phyloP scores from a whole-genome alignment of 37 sponge, comb jelly and placozoan genomes.

The Lycopodina hypogea region DNA sequence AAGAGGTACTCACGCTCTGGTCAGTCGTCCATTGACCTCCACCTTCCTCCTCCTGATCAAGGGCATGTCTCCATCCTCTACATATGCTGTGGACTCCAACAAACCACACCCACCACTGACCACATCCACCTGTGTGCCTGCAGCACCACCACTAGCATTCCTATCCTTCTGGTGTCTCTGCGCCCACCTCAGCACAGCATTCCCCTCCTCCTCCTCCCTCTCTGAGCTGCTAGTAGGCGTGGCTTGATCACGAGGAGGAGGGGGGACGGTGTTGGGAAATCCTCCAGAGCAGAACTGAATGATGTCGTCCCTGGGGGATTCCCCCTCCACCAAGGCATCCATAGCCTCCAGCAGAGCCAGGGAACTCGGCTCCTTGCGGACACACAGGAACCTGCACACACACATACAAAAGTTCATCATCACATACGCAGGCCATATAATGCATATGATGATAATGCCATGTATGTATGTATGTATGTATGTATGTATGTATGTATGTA shows the following conservation, averaged over 20 bases:
- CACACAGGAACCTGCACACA: conserved; percentile 49
- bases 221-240: too few species aligned
- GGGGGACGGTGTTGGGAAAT: conserved; percentile 13
- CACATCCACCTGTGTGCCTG: too few species aligned
- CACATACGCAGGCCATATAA: neutral
- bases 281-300: conserved; percentile 56
- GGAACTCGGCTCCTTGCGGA: conserved; percentile 26
- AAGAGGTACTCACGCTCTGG: conserved; percentile 34
- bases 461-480: neutral
- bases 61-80: conserved; percentile 70
- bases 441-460: neutral
- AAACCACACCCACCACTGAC: neutral
- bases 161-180: conserved; percentile 23
- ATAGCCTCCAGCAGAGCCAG: neutral
- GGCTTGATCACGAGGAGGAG: neutral
- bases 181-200: conserved; percentile 46
- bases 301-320: conserved; percentile 1
- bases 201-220: neutral
- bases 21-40: neutral
- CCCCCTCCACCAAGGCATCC: neutral
- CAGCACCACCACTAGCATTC: neutral
- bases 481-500: too few species aligned
- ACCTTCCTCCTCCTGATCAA: conserved; percentile 31
- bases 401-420: neutral
- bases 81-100: conserved; percentile 3